Evolutionary conservation across 2,113 vertebrate genomes (phyloP).

Genomic region (Notarius quadriscutis): DNA sequence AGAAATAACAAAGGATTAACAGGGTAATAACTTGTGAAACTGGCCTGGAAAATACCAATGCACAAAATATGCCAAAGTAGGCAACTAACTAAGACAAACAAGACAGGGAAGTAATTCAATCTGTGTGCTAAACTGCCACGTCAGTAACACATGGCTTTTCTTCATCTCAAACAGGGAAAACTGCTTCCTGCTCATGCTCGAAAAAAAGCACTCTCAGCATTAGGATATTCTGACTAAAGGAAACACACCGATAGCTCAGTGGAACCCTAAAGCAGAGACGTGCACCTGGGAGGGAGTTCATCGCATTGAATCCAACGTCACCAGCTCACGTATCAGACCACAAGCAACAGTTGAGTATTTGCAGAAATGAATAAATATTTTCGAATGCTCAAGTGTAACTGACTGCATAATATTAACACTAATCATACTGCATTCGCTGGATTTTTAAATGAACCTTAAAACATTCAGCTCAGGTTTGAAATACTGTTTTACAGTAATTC

Average conservation of each 20-base stretch:
- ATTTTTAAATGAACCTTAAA: not conserved
- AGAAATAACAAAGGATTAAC: not conserved
- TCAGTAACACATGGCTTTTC: constrained; percentile 44
- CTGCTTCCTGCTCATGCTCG: constrained; percentile 36
- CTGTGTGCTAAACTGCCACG: constrained; percentile 26
- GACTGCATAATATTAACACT: not conserved
- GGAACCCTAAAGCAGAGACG: not conserved
- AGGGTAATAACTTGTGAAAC: not conserved
- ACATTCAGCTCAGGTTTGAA: not conserved
- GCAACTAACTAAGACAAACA: not conserved
- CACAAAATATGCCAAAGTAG: not conserved
- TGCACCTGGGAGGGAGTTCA: not conserved
- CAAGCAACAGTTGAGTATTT: not conserved
- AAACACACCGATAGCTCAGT: constrained; percentile 3
- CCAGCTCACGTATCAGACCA: not conserved
- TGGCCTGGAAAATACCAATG: not conserved
- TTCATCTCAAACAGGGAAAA: constrained; percentile 40
- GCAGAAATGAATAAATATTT: not conserved
- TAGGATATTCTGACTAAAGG: constrained; percentile 26
- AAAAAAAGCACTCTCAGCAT: constrained; percentile 41
- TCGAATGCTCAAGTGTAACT: not conserved
- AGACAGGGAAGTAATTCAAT: constrained; percentile 18
- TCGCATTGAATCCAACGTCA: not conserved
- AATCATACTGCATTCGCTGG: not conserved
- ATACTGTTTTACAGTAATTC: not conserved